Evolutionary conservation across 2,888 invertebrate species (phyloP), one percentile per base, ranked within the genome.

Genomic region (Anthoptus insignis): DNA sequence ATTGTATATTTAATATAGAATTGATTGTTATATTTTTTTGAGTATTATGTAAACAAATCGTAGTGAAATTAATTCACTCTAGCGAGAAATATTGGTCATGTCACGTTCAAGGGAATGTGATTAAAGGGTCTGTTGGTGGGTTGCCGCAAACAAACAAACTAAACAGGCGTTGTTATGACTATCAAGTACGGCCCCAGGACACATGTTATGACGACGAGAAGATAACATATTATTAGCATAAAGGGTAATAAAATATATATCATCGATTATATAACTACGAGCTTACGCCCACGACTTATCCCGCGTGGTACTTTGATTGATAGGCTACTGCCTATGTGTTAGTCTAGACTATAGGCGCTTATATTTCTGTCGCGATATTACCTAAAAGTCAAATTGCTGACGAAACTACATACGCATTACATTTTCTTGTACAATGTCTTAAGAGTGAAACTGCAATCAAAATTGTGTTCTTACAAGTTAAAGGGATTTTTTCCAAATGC

Each of bases 391-490:
- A n/a, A n/a, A n/a, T n/a, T n/a, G n/a, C n/a, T n/a, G n/a, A 45
- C 4, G 0, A 21, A 21, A 45, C 45, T 22, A 45, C 4, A 7
- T 11, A 45, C n/a, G n/a, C n/a, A n/a, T 22, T 22, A 13, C 37
- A n/a, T 13, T 37, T 13, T 21, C 45, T 8, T 3, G 19, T 19
- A 42, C 42, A 21, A 22, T 22, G 13, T 45, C 45, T 21, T 45
- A 45, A 45, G 21, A 21, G 45, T 21, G 13, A 45, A 45, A 45
- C 45, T 45, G 45, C 16, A 8, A 45, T 42, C 21, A 21, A 22
- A 45, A 45, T 45, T 45, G 45, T 45, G 22, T 45, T n/a, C 45
- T 45, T 45, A 45, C 22, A 45, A 45, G 45, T 22, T 21, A 45
- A 45, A 45, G 45, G 22, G 22, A 22, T 45, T 45, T 45, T 45